phyloP scores from a whole-genome alignment of 2,113 vertebrate genomes.

The Bambusicola thoracicus region DNA sequence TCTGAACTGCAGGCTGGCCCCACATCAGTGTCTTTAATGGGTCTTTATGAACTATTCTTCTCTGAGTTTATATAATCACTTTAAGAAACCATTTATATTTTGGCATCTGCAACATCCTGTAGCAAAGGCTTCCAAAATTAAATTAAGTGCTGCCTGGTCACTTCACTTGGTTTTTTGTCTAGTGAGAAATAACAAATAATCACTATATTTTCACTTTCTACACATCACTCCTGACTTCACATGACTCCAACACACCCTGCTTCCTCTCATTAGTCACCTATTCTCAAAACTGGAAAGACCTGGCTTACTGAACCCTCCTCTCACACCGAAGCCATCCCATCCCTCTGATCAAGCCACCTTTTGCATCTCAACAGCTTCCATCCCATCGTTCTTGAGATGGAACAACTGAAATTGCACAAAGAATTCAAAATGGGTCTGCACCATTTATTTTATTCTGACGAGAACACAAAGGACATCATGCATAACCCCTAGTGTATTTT shows the following conservation, averaged over 20 bases:
- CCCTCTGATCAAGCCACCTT: not conserved
- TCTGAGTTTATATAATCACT: not conserved
- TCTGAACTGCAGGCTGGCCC: not conserved
- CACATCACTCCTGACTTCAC: not conserved
- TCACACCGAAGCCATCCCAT: not conserved
- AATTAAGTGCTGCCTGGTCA: not conserved
- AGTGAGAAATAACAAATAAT: not conserved
- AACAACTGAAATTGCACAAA: not conserved
- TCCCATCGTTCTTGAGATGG: not conserved
- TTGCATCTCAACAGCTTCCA: not conserved
- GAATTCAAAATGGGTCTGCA: not conserved
- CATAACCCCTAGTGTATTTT: not conserved
- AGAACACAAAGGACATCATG: not conserved
- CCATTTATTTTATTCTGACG: not conserved
- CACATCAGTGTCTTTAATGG: not conserved
- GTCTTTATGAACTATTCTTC: constrained; percentile 1
- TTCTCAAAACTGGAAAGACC: not conserved
- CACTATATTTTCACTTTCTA: not conserved
- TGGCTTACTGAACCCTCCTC: not conserved
- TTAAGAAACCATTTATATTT: not conserved
- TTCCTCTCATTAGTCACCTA: not conserved
- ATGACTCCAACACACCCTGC: not conserved
- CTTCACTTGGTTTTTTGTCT: not conserved
- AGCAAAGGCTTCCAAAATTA: not conserved
- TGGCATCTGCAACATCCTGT: not conserved